Evolutionary conservation across 1,140 invertebrate genomes (phyloP).

Genomic region (Neodiprion lecontei): DNA sequence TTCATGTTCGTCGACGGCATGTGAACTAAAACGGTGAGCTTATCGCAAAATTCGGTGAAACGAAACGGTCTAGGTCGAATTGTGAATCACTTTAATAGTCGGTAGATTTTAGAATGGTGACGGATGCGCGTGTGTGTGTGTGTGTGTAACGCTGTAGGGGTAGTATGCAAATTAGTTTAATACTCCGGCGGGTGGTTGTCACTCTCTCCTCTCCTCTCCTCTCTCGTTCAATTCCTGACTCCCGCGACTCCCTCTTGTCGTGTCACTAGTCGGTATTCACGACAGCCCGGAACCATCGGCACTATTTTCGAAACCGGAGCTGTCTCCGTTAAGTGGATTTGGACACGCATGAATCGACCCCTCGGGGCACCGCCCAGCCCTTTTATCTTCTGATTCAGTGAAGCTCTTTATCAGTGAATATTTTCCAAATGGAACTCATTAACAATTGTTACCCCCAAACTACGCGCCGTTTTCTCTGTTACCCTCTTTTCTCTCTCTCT

Average conservation of each 20-base stretch:
- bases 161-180: neutral
- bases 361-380: neutral
- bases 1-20: no score
- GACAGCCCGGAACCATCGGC: constrained; percentile 20
- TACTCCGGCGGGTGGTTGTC: neutral
- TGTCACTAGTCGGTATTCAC: constrained; percentile 9
- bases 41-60: no score
- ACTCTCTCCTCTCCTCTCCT: constrained; percentile 1
- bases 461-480: no score
- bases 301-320: neutral
- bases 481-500: no score
- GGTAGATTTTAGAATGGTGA: no score
- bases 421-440: neutral
- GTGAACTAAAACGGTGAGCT: no score
- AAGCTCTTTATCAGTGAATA: constrained; percentile 5
- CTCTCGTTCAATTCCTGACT: constrained; percentile 19
- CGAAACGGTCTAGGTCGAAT: no score
- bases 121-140: no score
- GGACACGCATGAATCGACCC: neutral
- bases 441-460: neutral
- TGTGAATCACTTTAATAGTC: no score
- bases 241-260: constrained; percentile 7
- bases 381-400: neutral
- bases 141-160: no score
- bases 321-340: neutral